phyloP scores from a whole-genome alignment of 2,888 invertebrate species.

The Tigriopus californicus region DNA sequence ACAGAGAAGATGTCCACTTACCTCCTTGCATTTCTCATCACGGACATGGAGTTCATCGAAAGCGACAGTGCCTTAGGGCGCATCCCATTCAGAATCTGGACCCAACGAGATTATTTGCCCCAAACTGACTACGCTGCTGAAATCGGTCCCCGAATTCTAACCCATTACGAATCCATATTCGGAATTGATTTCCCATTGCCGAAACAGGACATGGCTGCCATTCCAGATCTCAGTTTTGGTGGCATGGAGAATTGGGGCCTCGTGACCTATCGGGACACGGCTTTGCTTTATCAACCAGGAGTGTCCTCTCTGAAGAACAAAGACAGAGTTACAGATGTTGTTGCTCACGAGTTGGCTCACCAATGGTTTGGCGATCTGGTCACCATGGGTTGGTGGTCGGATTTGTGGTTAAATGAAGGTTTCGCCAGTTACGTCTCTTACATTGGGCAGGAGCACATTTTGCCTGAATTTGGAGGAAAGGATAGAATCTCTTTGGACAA shows the following conservation, averaged over 20 bases:
- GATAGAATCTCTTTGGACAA: constrained; percentile 22
- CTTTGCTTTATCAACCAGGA: constrained; percentile 41
- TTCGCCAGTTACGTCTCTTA: constrained; percentile 66
- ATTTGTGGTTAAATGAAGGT: constrained; percentile 73
- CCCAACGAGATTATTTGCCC: constrained; percentile 43
- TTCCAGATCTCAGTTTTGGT: constrained; percentile 46
- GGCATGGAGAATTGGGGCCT: constrained; percentile 68
- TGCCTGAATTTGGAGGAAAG: constrained; percentile 47
- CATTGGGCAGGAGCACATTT: constrained; percentile 42
- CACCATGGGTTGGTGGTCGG: constrained; percentile 85
- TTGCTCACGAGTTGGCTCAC: constrained; percentile 53
- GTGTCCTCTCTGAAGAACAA: constrained; percentile 44
- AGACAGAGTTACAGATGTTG: constrained; percentile 44
- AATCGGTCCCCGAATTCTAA: constrained; percentile 54
- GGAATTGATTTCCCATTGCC: constrained; percentile 60
- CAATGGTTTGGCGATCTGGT: constrained; percentile 84
- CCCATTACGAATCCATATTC: constrained; percentile 57
- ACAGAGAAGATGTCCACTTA: constrained; percentile 79
- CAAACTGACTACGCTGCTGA: constrained; percentile 50
- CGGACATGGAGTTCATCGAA: constrained; percentile 43
- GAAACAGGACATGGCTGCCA: constrained; percentile 54
- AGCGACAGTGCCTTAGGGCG: background rate
- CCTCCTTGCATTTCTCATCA: constrained; percentile 65
- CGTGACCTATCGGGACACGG: constrained; percentile 48
- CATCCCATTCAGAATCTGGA: constrained; percentile 39